phyloP scores from a whole-genome alignment of 2,113 vertebrate genomes.

The Plotosus lineatus region DNA sequence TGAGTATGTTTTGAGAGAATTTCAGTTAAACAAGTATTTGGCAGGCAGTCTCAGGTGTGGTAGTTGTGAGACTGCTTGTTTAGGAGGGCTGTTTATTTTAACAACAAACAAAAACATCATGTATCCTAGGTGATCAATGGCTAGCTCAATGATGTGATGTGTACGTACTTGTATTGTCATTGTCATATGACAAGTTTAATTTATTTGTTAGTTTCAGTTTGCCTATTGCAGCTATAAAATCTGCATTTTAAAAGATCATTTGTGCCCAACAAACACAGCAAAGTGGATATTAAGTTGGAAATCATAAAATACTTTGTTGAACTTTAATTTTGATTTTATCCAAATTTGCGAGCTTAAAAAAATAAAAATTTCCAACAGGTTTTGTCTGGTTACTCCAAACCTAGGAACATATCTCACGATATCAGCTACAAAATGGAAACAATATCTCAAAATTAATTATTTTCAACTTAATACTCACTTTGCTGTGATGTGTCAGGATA shows the following conservation, averaged over 20 bases:
- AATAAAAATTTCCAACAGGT: too few relatives aligned
- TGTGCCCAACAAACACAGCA: too few relatives aligned
- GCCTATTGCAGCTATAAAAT: slow-evolving; percentile 24
- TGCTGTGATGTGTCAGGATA: too few relatives aligned
- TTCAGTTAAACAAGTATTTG: neutral
- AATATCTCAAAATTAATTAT: too few relatives aligned
- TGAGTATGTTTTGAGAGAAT: neutral
- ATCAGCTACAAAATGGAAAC: too few relatives aligned
- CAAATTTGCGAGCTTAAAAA: too few relatives aligned
- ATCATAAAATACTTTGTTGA: too few relatives aligned
- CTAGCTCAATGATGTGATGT: slow-evolving; percentile 1
- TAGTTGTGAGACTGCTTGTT: slow-evolving; percentile 30
- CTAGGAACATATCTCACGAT: too few relatives aligned
- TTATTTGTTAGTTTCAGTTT: neutral
- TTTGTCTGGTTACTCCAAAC: too few relatives aligned
- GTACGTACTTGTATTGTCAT: neutral
- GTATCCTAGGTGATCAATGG: slow-evolving; percentile 30
- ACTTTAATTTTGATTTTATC: too few relatives aligned
- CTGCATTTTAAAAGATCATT: neutral
- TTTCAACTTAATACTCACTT: too few relatives aligned
- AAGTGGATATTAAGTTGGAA: too few relatives aligned
- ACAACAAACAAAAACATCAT: slow-evolving; percentile 39
- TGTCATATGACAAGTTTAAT: neutral
- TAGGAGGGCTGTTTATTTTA: slow-evolving; percentile 25
- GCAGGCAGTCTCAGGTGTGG: neutral